A percentile compares a stretch with the other conserved stretches of the same genome.
Evolutionary conservation across 2,888 invertebrate genomes (phyloP).

Genomic region (Drosophila merina): DNA sequence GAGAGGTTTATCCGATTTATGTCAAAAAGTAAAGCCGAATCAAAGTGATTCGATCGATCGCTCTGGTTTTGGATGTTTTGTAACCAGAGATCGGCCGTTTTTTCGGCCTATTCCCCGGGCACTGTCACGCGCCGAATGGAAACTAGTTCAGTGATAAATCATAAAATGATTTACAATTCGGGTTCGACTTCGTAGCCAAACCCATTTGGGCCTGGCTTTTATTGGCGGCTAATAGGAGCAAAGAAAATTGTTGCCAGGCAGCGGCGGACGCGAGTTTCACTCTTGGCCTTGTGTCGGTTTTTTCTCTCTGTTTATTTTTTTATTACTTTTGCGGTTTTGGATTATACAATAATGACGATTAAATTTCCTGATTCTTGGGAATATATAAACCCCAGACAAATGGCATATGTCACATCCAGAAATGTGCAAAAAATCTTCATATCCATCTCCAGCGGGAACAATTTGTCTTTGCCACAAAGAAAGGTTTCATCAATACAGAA

Average conservation of each 20-base stretch:
- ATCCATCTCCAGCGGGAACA: background rate
- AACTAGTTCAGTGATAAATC: conserved; percentile 70
- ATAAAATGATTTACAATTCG: conserved; percentile 59
- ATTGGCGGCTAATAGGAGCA: conserved; percentile 26
- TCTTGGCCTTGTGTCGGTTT: conserved; percentile 46
- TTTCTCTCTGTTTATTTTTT: conserved; percentile 9
- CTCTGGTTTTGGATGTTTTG: conserved; percentile 31
- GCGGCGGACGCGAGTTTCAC: conserved; percentile 29
- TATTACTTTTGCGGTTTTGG: conserved; percentile 26
- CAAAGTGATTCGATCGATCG: conserved; percentile 35
- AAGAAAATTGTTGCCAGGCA: conserved; percentile 39
- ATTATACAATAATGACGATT: conserved; percentile 41
- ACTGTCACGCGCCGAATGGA: conserved; percentile 51
- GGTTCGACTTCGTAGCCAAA: conserved; percentile 34
- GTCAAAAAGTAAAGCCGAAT: conserved; percentile 29
- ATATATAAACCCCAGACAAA: conserved; percentile 22
- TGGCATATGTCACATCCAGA: conserved; percentile 25
- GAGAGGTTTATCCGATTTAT: conserved; percentile 10
- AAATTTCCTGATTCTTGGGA: conserved; percentile 19
- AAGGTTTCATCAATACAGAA: conserved; percentile 23
- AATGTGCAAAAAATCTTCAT: conserved; percentile 22
- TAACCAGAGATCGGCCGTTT: conserved; percentile 26
- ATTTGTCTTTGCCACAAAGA: conserved; percentile 40
- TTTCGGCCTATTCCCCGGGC: conserved; percentile 24
- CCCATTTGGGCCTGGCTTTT: conserved; percentile 42